A percentile compares a stretch with the other conserved stretches of the same genome.
These are phyloP conservation scores for Arctopsyche grandis DNA, from an alignment of 1,140 invertebrate genomes.

Conservation along the genomic window DNA sequence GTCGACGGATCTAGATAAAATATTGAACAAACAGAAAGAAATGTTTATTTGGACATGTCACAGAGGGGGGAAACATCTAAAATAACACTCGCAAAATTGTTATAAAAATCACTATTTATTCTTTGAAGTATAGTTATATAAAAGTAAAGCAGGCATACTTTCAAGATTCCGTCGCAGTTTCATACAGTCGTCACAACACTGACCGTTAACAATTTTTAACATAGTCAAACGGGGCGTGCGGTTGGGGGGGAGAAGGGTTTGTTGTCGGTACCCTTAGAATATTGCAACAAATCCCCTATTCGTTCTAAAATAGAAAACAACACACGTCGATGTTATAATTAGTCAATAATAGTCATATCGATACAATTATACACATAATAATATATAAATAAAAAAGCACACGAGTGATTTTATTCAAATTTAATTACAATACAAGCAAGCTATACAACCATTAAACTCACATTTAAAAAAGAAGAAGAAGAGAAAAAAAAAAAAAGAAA, in stretches of 20 bases:
- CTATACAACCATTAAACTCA: conserved; percentile 27
- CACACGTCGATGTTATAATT: too few species aligned
- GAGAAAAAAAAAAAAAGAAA: conserved; percentile 10
- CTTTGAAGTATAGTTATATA: conserved; percentile 29
- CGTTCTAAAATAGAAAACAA: not conserved
- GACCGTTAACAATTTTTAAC: not conserved
- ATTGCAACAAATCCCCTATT: not conserved
- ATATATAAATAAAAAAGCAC: conserved; percentile 35
- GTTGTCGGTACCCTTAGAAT: not conserved
- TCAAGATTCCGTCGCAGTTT: not conserved
- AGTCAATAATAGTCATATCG: too few species aligned
- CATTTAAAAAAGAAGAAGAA: conserved; percentile 10
- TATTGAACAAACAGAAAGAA: too few species aligned
- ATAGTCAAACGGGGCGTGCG: not conserved
- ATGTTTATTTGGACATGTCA: too few species aligned
- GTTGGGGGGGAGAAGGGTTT: not conserved
- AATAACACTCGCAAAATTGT: conserved; percentile 23
- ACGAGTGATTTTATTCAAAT: conserved; percentile 23
- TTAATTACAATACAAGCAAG: conserved; percentile 33
- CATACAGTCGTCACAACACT: not conserved
- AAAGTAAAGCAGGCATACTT: conserved; percentile 26
- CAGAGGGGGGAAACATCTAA: not conserved
- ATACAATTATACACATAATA: not conserved
- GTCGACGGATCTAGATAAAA: too few species aligned
- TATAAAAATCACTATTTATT: conserved; percentile 39